These are phyloP conservation scores for Thunnus maccoyii DNA, from an alignment of 2,113 vertebrate genomes.

Conservation along the genomic window DNA sequence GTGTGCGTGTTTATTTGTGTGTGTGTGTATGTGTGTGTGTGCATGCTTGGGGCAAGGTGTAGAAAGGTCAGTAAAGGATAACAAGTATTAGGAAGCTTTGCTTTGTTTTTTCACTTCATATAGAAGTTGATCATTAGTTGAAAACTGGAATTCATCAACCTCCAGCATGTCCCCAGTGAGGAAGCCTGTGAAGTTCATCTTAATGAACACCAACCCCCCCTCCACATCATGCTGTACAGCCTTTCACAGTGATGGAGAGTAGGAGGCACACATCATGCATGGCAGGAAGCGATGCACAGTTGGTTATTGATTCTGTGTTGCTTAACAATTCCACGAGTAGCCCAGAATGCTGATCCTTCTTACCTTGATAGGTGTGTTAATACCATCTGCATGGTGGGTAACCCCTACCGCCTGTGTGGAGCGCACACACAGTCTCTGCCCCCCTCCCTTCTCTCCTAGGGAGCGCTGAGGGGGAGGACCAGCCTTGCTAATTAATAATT, in stretches of 20 bases:
- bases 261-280: conserved; percentile 66
- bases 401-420: conserved; percentile 64
- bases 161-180: conserved; percentile 73
- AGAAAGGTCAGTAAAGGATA: conserved; percentile 77
- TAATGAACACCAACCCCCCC: conserved; percentile 67
- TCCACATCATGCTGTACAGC: conserved; percentile 27
- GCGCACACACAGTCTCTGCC: conserved; percentile 13
- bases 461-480: conserved; percentile 76
- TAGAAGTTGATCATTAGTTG: conserved; percentile 82
- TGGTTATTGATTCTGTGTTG: conserved; percentile 79
- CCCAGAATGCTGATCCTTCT: conserved; percentile 78
- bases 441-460: conserved; percentile 58
- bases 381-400: conserved; percentile 75
- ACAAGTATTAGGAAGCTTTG: conserved; percentile 70
- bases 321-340: conserved; percentile 77
- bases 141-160: conserved; percentile 82
- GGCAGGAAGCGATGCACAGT: conserved; percentile 62
- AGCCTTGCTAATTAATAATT: conserved; percentile 86
- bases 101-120: conserved; percentile 75
- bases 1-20: conserved; percentile 25
- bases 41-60: conserved; percentile 70
- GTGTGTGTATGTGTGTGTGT: conserved; percentile 31
- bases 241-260: conserved; percentile 51
- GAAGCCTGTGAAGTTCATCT: conserved; percentile 76
- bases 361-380: conserved; percentile 85